Base-by-base conservation (phyloP, 2,113 vertebrate genomes). In the Chrysochloris asiatica region DNA sequence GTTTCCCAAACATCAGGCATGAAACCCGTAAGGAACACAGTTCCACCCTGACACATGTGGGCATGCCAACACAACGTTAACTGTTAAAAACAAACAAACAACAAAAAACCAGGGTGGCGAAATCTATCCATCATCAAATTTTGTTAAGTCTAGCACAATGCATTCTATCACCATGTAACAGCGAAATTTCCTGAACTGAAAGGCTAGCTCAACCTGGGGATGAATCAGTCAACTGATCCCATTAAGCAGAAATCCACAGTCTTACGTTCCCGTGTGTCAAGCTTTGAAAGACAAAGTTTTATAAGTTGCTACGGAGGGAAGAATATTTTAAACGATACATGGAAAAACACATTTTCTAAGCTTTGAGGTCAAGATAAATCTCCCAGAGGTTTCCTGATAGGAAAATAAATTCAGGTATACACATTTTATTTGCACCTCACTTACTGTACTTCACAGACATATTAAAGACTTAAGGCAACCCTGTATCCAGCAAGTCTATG, bases 221-320 rank as follows among this genome's bases (percentile, higher is more conserved):
- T 48, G 52, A 10, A 73, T 7, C 47, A 36, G 41, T 43, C 81
- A 77, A 72, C 17, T 41, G 88, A 81, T 30, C 3, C 75, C 52
- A 83, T 47, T 43, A 86, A 33, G 17, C 17, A 41, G 16, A 50
- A 78, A 91, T 28, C 9, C 59, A 59, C 61, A 61, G 86, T n/a
- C 82, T 65, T 61, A 61, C 19, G 38, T 8, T 69, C 28, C 22
- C 22, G 22, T 7, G 36, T 14, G 26, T 45, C 45, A 86, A 50
- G 72, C 73, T 72, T 95, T 79, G 79, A 59, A 92, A 88, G 50
- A 61, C 38, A 38, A 91, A 26, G 45, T 63, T 86, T 83, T 73
- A 8, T 87, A 87, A 88, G 43, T 71, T 73, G 50, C 28, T 90
- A 59, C 80, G 45, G 56, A 69, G 65, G 9, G 5, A 36, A 81